Percentiles rank a stretch among this genome's conserved stretches.
These are phyloP conservation scores for Spilosoma lubricipeda DNA, from an alignment of 2,888 invertebrate species.

Conservation along the genomic window DNA sequence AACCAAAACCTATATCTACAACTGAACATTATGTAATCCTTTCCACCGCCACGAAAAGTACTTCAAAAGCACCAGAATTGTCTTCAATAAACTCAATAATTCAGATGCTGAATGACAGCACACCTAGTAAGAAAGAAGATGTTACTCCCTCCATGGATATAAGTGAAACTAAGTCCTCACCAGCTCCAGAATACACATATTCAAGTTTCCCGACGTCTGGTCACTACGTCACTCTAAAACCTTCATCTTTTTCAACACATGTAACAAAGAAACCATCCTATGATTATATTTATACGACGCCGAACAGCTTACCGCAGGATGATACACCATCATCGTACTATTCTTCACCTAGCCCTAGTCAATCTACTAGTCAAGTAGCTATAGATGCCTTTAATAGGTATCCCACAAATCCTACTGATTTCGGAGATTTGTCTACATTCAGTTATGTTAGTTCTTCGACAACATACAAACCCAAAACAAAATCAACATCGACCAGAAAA, in stretches of 20 bases:
- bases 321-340: slow-evolving; percentile 63
- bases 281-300: slow-evolving; percentile 65
- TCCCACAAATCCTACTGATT: slow-evolving; percentile 77
- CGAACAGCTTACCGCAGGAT: slow-evolving; percentile 68
- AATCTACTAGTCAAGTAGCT: slow-evolving; percentile 78
- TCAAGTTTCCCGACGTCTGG: slow-evolving; percentile 71
- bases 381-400: slow-evolving; percentile 80
- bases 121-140: slow-evolving; percentile 74
- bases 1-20: slow-evolving; percentile 78
- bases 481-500: slow-evolving; percentile 61
- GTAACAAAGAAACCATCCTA: slow-evolving; percentile 56
- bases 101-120: slow-evolving; percentile 87
- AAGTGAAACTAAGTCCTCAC: slow-evolving; percentile 78
- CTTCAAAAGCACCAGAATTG: slow-evolving; percentile 74
- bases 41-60: slow-evolving; percentile 84
- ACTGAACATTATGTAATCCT: slow-evolving; percentile 86
- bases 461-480: slow-evolving; percentile 63
- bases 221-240: slow-evolving; percentile 79
- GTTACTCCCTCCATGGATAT: slow-evolving; percentile 68
- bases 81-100: slow-evolving; percentile 87
- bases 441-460: slow-evolving; percentile 75
- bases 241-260: slow-evolving; percentile 61
- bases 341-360: slow-evolving; percentile 76
- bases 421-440: slow-evolving; percentile 77
- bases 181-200: slow-evolving; percentile 68